phyloP scores from a whole-genome alignment of 2,888 invertebrate species.

The Melitaea athalia region DNA sequence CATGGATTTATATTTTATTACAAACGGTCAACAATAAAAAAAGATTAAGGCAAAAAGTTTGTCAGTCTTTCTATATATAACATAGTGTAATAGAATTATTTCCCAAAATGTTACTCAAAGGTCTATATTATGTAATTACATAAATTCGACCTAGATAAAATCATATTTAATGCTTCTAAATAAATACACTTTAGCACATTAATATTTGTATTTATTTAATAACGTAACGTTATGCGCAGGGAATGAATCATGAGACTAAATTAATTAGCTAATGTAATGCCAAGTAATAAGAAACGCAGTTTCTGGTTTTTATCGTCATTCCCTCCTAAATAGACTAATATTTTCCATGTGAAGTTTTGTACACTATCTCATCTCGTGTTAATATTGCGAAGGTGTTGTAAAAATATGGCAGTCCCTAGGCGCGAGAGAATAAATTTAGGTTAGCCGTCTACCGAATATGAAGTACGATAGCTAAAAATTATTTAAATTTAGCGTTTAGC shows the following conservation, averaged over 20 bases:
- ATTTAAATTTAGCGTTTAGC: neutral
- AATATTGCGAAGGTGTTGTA: slow-evolving; percentile 40
- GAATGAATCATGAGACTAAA: too few species aligned
- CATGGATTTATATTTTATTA: too few species aligned
- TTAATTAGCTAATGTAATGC: neutral
- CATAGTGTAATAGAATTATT: too few species aligned
- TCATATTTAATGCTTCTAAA: neutral
- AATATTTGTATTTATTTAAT: neutral
- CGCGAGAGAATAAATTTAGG: slow-evolving; percentile 26
- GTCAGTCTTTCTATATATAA: too few species aligned
- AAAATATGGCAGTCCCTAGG: slow-evolving; percentile 33
- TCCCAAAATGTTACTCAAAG: too few species aligned
- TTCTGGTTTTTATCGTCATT: slow-evolving; percentile 2
- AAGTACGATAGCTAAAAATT: neutral
- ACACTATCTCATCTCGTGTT: slow-evolving; percentile 41
- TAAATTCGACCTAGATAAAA: too few species aligned
- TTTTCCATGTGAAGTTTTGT: slow-evolving; percentile 30
- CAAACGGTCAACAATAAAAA: too few species aligned
- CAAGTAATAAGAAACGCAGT: neutral
- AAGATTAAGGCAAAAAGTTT: too few species aligned
- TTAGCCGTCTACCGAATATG: neutral
- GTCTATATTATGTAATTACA: too few species aligned
- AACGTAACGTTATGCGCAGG: too few species aligned
- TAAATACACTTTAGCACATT: neutral
- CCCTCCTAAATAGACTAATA: slow-evolving; percentile 21